Base-by-base conservation (phyloP, 2,797 vertebrate genomes). In the Oceanodroma leucorhoa region DNA sequence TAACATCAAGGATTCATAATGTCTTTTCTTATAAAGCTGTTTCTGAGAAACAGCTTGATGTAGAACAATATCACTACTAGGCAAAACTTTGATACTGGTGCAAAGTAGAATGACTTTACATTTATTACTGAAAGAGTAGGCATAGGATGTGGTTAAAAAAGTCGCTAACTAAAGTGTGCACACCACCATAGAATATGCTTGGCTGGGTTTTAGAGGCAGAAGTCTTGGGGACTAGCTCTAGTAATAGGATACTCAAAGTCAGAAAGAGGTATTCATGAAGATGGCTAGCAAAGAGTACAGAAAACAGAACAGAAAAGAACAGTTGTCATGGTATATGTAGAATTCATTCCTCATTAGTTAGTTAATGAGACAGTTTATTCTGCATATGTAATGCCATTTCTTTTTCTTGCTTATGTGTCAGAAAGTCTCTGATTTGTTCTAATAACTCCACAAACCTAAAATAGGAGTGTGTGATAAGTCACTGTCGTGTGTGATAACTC, bases 301-400 rank as follows among this genome's bases (percentile, higher is more conserved):
- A 45, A 79, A 87, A 73, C 2, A 2, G 54, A 83, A 84, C 82
- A 55, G 29, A 87, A 94, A 70, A 26, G 26, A 93, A 30, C 70
- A 85, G 69, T 65, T 97, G 75, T 57, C 72, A 36, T 6, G 18
- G 19, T 45, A 20, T 61, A n/a, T 58, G 46, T 45, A 61, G 38
- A 93, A 81, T 64, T 93, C 27, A 80, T 85, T 95, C 72, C 34
- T 93, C 77, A 72, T 81, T 93, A 96, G 75, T 50, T 87, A 89
- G 67, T 55, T 95, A 94, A 96, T 89, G 87, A 94, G 67, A 91
- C 38, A 50, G 45, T 48, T 92, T 80, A 89, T 91, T 83, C 61
- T 83, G 65, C 38, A 67, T 80, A 80, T 80, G 73, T 53, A 90
- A 55, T 75, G 10, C 10, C 19, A 30, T 70, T 83, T 80, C 10